Evolutionary conservation across 2,888 invertebrate genomes (phyloP).

Genomic region (Entomobrya multifasciata): DNA sequence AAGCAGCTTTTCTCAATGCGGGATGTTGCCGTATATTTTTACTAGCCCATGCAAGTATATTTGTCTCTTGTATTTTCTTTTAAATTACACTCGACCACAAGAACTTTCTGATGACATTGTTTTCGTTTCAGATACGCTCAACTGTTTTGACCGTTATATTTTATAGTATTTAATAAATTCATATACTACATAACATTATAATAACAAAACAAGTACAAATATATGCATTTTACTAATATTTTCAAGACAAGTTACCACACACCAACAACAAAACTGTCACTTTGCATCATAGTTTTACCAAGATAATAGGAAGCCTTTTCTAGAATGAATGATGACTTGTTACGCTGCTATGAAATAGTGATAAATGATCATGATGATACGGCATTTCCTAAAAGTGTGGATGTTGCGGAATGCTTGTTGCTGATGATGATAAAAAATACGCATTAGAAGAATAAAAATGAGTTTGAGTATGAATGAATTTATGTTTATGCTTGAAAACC

Average conservation of each 20-base stretch:
- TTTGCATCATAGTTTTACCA: constrained; percentile 6
- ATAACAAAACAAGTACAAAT: not conserved
- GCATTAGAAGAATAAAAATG: too few relatives aligned
- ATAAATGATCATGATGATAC: constrained; percentile 25
- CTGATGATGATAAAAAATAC: too few relatives aligned
- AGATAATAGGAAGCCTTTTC: constrained; percentile 21
- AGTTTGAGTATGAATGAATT: too few relatives aligned
- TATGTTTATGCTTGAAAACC: not conserved
- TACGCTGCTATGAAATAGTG: constrained; percentile 15
- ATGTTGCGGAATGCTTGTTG: constrained; percentile 6
- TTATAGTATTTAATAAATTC: too few relatives aligned
- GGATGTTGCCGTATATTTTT: constrained; percentile 5
- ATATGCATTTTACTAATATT: not conserved
- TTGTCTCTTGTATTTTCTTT: not conserved
- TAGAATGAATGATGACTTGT: constrained; percentile 46
- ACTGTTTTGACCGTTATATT: not conserved
- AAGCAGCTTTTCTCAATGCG: not conserved
- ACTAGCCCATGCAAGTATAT: not conserved
- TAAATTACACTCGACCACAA: not conserved
- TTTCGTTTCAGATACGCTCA: not conserved
- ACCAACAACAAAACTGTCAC: constrained; percentile 5
- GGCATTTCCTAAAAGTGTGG: too few relatives aligned
- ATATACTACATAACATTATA: not conserved
- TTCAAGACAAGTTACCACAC: not conserved
- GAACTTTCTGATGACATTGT: not conserved